Conservation (phyloP, 2,113 vertebrate species). For the Orthonyx spaldingii region DNA sequence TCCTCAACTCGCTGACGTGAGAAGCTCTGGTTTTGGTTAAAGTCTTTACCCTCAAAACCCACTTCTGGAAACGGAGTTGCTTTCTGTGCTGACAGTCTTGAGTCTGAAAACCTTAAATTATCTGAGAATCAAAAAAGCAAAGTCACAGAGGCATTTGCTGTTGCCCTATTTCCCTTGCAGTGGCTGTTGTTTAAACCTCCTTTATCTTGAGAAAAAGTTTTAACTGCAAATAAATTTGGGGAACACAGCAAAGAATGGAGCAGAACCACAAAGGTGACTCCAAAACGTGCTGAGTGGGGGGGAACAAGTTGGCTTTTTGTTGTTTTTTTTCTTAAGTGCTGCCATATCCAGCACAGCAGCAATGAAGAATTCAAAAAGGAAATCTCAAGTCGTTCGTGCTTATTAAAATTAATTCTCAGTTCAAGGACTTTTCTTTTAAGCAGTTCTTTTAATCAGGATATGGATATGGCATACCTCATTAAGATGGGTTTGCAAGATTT, state of each 20-base stretch:
- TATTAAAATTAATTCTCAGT: not conserved
- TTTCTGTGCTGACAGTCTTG: not conserved
- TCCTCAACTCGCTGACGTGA: not conserved
- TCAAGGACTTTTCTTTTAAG: not conserved
- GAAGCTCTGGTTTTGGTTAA: not conserved
- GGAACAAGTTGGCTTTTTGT: not conserved
- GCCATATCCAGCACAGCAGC: not conserved
- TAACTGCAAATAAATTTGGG: not conserved
- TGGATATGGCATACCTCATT: not conserved
- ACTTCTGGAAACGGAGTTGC: not conserved
- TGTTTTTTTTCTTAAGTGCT: not conserved
- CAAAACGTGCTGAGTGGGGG: not conserved
- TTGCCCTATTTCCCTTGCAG: not conserved
- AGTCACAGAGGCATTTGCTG: not conserved
- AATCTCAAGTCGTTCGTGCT: not conserved
- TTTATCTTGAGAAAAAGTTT: not conserved
- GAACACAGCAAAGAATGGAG: not conserved
- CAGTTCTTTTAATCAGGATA: not conserved
- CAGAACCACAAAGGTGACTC: not conserved
- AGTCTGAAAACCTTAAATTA: not conserved
- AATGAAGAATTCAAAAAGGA: not conserved
- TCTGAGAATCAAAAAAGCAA: not conserved
- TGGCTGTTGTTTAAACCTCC: not conserved
- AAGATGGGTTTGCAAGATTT: not conserved
- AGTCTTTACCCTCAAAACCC: not conserved